phyloP scores from a whole-genome alignment of 2,797 vertebrate genomes.

The Thalassophryne amazonica region DNA sequence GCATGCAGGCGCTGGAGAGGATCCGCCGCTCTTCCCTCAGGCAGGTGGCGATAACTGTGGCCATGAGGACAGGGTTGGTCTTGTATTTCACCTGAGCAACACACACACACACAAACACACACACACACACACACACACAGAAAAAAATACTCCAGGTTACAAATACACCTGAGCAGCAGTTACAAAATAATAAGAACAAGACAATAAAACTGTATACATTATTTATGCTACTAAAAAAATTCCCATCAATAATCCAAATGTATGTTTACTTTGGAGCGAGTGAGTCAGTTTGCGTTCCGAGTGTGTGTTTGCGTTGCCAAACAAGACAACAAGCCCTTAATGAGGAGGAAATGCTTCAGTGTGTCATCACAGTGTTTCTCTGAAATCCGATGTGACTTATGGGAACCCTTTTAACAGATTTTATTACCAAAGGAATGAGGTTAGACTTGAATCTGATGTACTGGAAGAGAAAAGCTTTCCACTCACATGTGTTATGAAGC shows the following conservation, averaged over 20 bases:
- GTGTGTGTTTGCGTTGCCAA: not conserved
- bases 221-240: not conserved
- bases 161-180: not conserved
- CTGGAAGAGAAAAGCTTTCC: too few species aligned
- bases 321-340: not conserved
- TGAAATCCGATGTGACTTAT: not conserved
- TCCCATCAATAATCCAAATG: not conserved
- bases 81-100: conserved; percentile 86
- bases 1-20: conserved; percentile 87
- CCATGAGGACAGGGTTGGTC: conserved; percentile 84
- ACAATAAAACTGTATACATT: not conserved
- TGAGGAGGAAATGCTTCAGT: not conserved
- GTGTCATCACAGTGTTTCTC: not conserved
- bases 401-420: not conserved
- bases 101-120: not conserved
- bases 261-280: not conserved
- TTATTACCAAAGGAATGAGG: conserved; percentile 2
- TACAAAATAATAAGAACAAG: not conserved
- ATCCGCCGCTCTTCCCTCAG: conserved; percentile 93
- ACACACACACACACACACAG: not conserved
- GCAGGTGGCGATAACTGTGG: conserved; percentile 88
- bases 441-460: not conserved
- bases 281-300: not conserved
- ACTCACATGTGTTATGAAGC: too few species aligned
- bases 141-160: not conserved